phyloP scores from a whole-genome alignment of 2,888 invertebrate genomes.

The Eilema caniola region DNA sequence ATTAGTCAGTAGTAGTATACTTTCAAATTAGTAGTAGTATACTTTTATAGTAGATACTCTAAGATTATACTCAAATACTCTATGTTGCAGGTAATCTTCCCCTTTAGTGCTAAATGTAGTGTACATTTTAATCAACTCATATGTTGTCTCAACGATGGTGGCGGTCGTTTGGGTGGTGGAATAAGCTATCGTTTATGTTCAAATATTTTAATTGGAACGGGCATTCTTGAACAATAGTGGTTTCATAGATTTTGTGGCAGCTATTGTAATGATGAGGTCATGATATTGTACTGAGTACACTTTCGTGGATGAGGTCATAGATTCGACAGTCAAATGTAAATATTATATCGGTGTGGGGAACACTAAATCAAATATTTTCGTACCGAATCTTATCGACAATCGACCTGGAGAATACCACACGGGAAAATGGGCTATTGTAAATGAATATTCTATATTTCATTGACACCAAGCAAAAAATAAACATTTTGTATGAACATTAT shows the following conservation, averaged over 20 bases:
- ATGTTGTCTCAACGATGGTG: too few relatives aligned
- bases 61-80: slow-evolving; percentile 12
- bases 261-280: slow-evolving; percentile 19
- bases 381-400: background rate
- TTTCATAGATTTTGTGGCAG: slow-evolving; percentile 16
- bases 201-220: slow-evolving; percentile 8
- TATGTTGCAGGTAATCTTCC: slow-evolving; percentile 6
- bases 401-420: background rate
- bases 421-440: slow-evolving; percentile 6
- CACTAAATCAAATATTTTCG: slow-evolving; percentile 10
- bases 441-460: background rate
- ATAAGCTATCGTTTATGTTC: too few relatives aligned
- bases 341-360: slow-evolving; percentile 10
- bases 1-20: too few relatives aligned
- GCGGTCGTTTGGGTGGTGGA: too few relatives aligned
- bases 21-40: too few relatives aligned
- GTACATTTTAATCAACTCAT: slow-evolving; percentile 22
- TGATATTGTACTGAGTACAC: slow-evolving; percentile 16
- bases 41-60: slow-evolving; percentile 27
- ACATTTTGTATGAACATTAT: background rate
- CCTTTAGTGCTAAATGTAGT: slow-evolving; percentile 8
- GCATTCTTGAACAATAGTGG: slow-evolving; percentile 10
- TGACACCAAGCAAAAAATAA: background rate
- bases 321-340: slow-evolving; percentile 14
- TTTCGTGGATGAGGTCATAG: slow-evolving; percentile 21